phyloP scores from a whole-genome alignment of 2,888 invertebrate genomes.

The Erebia epiphron region DNA sequence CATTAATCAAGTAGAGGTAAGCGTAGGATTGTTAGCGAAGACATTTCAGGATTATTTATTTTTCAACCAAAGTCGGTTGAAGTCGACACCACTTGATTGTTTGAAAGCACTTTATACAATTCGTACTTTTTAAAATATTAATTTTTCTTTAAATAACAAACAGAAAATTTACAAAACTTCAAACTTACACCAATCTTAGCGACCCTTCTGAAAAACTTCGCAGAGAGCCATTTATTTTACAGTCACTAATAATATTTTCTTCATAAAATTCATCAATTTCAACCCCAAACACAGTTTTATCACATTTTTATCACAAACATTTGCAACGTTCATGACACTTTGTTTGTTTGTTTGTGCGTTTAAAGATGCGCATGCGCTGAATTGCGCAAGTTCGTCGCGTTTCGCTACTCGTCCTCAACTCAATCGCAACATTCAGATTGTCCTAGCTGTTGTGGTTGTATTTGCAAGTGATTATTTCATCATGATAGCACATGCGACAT shows the following conservation, averaged over 20 bases:
- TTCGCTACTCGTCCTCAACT: background rate
- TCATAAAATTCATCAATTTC: background rate
- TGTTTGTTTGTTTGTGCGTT: background rate
- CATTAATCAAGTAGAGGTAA: too few relatives aligned
- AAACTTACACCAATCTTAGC: constrained; percentile 9
- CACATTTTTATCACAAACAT: constrained; percentile 10
- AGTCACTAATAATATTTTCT: background rate
- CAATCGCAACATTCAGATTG: constrained; percentile 17
- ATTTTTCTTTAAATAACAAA: background rate
- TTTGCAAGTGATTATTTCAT: constrained; percentile 60
- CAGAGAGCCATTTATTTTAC: background rate
- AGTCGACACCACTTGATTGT: too few relatives aligned
- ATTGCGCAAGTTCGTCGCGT: background rate
- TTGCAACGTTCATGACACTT: constrained; percentile 1
- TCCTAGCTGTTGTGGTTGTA: constrained; percentile 47
- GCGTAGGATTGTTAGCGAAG: too few relatives aligned
- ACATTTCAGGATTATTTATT: too few relatives aligned
- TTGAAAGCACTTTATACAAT: too few relatives aligned
- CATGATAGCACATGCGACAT: constrained; percentile 51
- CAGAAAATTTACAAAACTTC: background rate
- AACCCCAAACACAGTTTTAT: background rate
- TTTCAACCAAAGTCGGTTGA: too few relatives aligned
- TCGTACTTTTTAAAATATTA: too few relatives aligned
- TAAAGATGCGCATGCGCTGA: background rate
- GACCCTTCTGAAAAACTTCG: constrained; percentile 4